Conservation (phyloP, 2,797 vertebrate species). For the Hybognathus amarus region DNA sequence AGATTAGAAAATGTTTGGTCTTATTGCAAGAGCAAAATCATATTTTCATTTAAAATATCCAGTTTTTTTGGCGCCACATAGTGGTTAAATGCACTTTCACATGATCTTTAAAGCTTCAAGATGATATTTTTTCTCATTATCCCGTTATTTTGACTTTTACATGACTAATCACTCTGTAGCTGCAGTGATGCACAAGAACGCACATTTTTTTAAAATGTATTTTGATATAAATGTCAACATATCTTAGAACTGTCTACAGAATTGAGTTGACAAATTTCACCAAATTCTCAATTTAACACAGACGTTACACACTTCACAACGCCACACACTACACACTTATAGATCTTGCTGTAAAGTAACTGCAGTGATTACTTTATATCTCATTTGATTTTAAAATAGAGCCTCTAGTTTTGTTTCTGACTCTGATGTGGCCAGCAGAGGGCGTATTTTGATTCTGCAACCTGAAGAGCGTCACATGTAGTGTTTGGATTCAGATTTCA, state of each 20-base stretch:
- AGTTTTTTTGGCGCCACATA: conserved; percentile 34
- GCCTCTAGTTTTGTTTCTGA: background rate
- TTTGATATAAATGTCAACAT: background rate
- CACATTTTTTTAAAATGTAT: background rate
- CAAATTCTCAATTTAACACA: background rate
- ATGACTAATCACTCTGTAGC: background rate
- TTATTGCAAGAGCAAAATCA: background rate
- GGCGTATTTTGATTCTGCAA: background rate
- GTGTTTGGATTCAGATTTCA: conserved; percentile 22
- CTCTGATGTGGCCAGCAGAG: conserved; percentile 25
- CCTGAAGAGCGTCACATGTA: background rate
- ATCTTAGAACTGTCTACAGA: background rate
- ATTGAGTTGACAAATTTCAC: background rate
- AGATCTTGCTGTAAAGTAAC: background rate
- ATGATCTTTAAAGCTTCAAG: background rate
- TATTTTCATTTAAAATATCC: background rate
- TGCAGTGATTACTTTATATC: background rate
- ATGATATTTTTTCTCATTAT: background rate
- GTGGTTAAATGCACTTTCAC: conserved; percentile 16
- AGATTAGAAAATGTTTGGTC: conserved; percentile 22
- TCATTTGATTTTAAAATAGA: background rate
- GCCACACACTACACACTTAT: no score
- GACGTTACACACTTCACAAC: background rate
- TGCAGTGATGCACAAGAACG: background rate
- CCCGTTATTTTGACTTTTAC: background rate